Base-by-base conservation (phyloP, 2,797 vertebrate genomes). In the Coregonus suidteri region DNA sequence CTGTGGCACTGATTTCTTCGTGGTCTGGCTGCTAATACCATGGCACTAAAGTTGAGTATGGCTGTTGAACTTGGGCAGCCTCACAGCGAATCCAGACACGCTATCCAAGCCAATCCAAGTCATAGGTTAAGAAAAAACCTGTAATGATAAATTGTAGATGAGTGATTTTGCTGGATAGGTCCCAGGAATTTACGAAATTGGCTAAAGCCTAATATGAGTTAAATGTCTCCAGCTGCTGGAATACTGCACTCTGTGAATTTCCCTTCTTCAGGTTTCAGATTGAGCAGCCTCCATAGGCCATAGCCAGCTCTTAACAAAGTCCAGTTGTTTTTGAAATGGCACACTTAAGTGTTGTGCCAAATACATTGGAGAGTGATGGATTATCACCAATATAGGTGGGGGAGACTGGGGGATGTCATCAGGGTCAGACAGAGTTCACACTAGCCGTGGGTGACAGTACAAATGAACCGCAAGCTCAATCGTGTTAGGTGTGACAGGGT, bases 321-420 rank as follows among this genome's bases (percentile, higher is more conserved):
- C 86, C 85, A 88, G 85, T 88, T 83, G 81, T 84, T 82, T 88
- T 85, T 78, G 35, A 84, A 87, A 85, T 69, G 41, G 71, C 77
- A 82, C 51, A 75, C 77, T 75, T 73, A 73, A 82, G 78, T 71
- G 77, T 52, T 54, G 74, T 67, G 77, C 80, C 77, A 84, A 75
- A 84, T 59, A 75, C 72, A 76, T 84, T 74, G 37, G 75, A 78
- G 77, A 75, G 79, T 83, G 84, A 88, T 85, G 85, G 77, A 89
- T 90, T 84, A 81, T 85, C 81, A 79, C 62, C 76, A 82, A 78
- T 79, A 77, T 77, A 53, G 70, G 67, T 37, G 72, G 70, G 78
- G 67, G 70, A 80, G 75, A 71, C 74, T 74, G 30, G 1, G 64
- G 54, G 16, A 51, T 71, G 69, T 76, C 75, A 75, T 75, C 71